Evolutionary conservation across 2,888 invertebrate species (phyloP), one percentile per base, ranked within the genome.

Genomic region (Xestia ashworthii): DNA sequence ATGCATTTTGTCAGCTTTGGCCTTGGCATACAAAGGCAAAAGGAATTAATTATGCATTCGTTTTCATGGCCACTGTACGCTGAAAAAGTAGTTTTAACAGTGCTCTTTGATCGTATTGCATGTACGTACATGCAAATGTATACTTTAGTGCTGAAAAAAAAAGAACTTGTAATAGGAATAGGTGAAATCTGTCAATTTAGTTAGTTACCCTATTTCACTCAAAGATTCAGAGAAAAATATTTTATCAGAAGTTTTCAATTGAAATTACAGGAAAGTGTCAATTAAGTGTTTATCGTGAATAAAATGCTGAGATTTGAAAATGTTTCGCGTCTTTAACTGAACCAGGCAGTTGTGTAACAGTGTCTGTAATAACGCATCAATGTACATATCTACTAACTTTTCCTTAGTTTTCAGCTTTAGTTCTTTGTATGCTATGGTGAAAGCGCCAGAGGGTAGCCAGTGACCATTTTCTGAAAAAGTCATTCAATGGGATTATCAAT

Each of bases 11-110:
- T 64, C 22, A 64, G 55, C 9, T 77, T 50, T 25, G 55, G 48
- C 77, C 83, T 82, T n/a, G 79, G 55, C 76, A 41, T 44, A 44
- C 77, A 82, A 81, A 41, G 9, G 22, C 48, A 55, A 22, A 25
- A 80, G 19, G 22, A 58, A 83, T 58, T 83, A 65, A 50, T 58
- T 82, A 53, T 46, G 41, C 22, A 62, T 53, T n/a, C 5, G 3
- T 82, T 64, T 82, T 50, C 68, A 58, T 44, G 77, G 80, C n/a
- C 48, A 22, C 19, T 25, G 46, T 41, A 16, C 14, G 16, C 64
- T 83, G 55, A 77, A 80, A 82, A 69, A 46, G 12, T 50, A 77
- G 22, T 44, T 65, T 53, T 3, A 38, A 19, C 38, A 38, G 11
- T 38, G 62, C 62, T 32, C 32, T 32, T 32, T 19, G 9, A 19